Conservation (phyloP, 2,888 invertebrate genomes). For the Arctia plantaginis region DNA sequence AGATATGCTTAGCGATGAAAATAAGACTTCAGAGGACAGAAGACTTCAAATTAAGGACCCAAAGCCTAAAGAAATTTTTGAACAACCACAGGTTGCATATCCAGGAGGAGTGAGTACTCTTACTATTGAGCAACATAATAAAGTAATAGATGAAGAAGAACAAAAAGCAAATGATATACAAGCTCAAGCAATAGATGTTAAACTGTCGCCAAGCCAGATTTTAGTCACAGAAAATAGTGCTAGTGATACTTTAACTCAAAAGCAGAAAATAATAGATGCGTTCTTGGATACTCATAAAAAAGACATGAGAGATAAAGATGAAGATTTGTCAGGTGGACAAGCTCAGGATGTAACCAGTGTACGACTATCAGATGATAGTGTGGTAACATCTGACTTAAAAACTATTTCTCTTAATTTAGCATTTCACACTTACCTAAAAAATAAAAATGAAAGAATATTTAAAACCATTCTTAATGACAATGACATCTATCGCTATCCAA, state of each 20-base stretch:
- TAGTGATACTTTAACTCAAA: background rate
- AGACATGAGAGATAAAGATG: background rate
- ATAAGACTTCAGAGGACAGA: background rate
- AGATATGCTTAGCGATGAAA: background rate
- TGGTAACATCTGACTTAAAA: conserved; percentile 4
- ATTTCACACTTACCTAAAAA: conserved; percentile 63
- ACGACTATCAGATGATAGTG: background rate
- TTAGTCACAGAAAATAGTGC: background rate
- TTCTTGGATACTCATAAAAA: background rate
- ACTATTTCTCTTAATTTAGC: conserved; percentile 58
- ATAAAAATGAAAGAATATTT: conserved; percentile 61
- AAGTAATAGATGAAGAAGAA: background rate
- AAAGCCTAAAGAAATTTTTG: background rate
- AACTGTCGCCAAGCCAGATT: background rate
- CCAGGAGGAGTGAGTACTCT: background rate
- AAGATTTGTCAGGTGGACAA: background rate
- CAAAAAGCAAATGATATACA: background rate
- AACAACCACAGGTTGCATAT: background rate
- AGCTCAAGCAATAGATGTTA: background rate
- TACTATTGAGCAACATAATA: background rate
- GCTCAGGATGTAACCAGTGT: background rate
- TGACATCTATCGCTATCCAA: conserved; percentile 37
- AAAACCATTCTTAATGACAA: conserved; percentile 58
- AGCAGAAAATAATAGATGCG: background rate
- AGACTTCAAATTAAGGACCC: background rate